phyloP scores from a whole-genome alignment of 1,140 invertebrate genomes.

The Holotrichia oblita region DNA sequence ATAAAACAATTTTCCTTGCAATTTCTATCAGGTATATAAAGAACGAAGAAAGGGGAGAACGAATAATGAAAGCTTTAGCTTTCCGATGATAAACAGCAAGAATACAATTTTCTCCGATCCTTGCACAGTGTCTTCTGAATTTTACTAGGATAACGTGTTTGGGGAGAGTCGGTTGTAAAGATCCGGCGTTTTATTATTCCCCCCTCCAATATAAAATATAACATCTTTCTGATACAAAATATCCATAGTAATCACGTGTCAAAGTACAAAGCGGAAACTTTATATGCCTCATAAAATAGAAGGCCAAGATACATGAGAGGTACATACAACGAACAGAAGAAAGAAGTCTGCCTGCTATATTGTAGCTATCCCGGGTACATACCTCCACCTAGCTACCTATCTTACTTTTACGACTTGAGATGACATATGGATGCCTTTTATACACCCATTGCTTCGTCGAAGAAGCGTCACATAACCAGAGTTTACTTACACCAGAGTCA shows the following conservation, averaged over 20 bases:
- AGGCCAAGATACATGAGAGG: background rate
- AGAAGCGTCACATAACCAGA: background rate
- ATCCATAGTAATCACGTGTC: slow-evolving; percentile 30
- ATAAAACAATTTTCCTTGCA: too few species aligned
- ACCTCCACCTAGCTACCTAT: slow-evolving; percentile 3
- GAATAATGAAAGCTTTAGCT: slow-evolving; percentile 13
- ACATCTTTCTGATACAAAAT: slow-evolving; percentile 34
- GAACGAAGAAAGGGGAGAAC: background rate
- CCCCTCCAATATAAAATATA: slow-evolving; percentile 19
- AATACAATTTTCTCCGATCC: background rate
- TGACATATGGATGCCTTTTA: slow-evolving; percentile 11
- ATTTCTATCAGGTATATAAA: too few species aligned
- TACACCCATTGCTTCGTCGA: background rate
- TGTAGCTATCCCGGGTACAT: background rate
- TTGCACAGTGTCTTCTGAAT: background rate
- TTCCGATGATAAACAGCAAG: background rate
- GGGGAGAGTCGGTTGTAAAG: background rate
- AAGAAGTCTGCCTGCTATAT: background rate
- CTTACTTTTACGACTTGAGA: background rate
- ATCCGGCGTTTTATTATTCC: slow-evolving; percentile 5
- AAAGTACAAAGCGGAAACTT: slow-evolving; percentile 33
- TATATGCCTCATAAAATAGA: slow-evolving; percentile 17
- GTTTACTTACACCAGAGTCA: background rate
- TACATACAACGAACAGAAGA: background rate
- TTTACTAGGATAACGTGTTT: background rate